phyloP scores from a whole-genome alignment of 2,797 vertebrate genomes.

The Crax fasciolata region DNA sequence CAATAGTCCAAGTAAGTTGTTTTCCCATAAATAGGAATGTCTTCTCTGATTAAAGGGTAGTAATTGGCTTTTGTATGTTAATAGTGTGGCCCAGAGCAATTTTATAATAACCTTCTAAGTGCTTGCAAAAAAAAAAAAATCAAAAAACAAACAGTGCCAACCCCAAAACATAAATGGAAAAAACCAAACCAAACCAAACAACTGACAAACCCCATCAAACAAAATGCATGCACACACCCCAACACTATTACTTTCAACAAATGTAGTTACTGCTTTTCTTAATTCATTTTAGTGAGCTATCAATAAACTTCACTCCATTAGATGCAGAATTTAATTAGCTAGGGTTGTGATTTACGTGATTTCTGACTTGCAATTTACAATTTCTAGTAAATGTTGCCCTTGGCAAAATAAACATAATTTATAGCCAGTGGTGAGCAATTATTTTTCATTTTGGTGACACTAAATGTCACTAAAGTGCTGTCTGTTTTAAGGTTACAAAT shows the following conservation, averaged over 20 bases:
- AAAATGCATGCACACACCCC: not conserved
- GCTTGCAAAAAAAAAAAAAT: not conserved
- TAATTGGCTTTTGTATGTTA: conserved; percentile 70
- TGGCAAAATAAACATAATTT: conserved; percentile 77
- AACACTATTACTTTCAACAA: conserved; percentile 71
- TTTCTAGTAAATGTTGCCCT: conserved; percentile 74
- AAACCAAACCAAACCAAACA: too few relatives aligned
- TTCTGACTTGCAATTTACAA: conserved; percentile 78
- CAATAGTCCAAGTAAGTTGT: conserved; percentile 58
- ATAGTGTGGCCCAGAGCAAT: conserved; percentile 62
- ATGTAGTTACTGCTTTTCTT: conserved; percentile 69
- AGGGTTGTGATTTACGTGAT: conserved; percentile 73
- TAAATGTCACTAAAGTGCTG: conserved; percentile 39
- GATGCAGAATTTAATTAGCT: conserved; percentile 80
- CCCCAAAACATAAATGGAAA: not conserved
- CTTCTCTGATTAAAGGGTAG: conserved; percentile 73
- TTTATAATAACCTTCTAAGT: conserved; percentile 75
- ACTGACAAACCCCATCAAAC: not conserved
- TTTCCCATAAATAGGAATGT: conserved; percentile 73
- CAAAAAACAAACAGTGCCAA: not conserved
- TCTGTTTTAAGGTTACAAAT: conserved; percentile 52
- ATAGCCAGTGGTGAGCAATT: conserved; percentile 55
- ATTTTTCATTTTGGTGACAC: conserved; percentile 66
- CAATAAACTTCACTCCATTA: conserved; percentile 82
- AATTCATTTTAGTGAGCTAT: conserved; percentile 79